A percentile compares a stretch with the other conserved stretches of the same genome.
phyloP scores from a whole-genome alignment of 2,888 invertebrate species.

The Limnephilus auricula region DNA sequence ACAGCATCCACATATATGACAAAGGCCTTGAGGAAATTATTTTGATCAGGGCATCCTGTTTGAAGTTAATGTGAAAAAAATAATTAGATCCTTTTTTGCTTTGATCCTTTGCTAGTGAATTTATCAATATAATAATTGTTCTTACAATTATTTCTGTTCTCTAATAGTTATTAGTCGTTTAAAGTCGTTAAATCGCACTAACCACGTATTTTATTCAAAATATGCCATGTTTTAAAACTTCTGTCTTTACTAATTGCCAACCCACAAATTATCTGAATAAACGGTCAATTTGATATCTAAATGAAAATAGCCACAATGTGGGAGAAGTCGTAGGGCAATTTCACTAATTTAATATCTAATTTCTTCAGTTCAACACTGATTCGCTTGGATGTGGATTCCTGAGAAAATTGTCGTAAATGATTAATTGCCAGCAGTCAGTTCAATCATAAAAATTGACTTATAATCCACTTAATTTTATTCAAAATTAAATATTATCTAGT shows the following conservation, averaged over 20 bases:
- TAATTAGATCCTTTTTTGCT: no score
- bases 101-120: background rate
- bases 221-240: no score
- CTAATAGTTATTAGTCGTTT: background rate
- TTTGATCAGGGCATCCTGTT: no score
- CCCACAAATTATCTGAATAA: background rate
- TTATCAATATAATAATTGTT: background rate
- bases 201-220: no score
- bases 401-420: background rate
- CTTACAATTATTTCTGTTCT: no score
- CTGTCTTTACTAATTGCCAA: background rate
- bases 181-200: background rate
- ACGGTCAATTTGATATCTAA: background rate
- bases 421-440: background rate
- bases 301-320: background rate
- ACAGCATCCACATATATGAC: no score
- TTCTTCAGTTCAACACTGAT: background rate
- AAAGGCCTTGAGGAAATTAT: no score
- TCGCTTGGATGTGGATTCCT: background rate
- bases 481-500: background rate
- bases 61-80: no score
- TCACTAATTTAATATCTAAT: background rate
- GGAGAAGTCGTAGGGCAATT: background rate
- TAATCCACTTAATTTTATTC: background rate
- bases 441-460: background rate